A percentile compares a stretch with the other conserved stretches of the same genome.
These are phyloP conservation scores for Solea solea DNA, from an alignment of 2,113 vertebrate species.

Conservation along the genomic window DNA sequence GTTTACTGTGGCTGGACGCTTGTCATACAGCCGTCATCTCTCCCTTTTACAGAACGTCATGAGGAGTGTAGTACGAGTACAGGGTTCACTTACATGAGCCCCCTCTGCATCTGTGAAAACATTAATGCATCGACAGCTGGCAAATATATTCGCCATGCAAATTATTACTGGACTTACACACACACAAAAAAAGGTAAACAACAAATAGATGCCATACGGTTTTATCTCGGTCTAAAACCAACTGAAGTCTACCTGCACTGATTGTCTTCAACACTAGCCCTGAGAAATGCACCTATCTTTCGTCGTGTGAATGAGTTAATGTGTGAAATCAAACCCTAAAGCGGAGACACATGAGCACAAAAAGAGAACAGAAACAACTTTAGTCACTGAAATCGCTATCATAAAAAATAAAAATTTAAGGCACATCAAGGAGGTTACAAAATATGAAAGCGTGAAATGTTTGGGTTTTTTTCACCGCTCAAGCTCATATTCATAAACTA, in stretches of 20 bases:
- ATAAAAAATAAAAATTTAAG: conserved; percentile 56
- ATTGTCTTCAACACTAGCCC: conserved; percentile 63
- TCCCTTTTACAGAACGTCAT: conserved; percentile 30
- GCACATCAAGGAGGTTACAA: conserved; percentile 52
- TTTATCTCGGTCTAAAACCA: conserved; percentile 9
- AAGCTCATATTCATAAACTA: conserved; percentile 19
- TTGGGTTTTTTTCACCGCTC: conserved; percentile 2
- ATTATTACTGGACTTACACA: not conserved
- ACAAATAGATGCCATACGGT: not conserved
- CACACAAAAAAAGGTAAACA: conserved; percentile 3
- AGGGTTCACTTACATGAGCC: not conserved
- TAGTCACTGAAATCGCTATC: conserved; percentile 4
- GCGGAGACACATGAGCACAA: conserved; percentile 30
- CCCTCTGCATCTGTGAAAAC: not conserved
- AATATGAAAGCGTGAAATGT: conserved; percentile 55
- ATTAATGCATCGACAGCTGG: not conserved
- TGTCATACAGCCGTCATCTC: conserved; percentile 2
- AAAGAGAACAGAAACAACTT: conserved; percentile 17
- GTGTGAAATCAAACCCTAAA: conserved; percentile 1
- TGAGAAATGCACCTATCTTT: conserved; percentile 52
- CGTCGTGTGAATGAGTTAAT: not conserved
- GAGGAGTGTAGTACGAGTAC: not conserved
- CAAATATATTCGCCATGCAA: not conserved
- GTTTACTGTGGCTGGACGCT: conserved; percentile 16
- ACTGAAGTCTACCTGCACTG: conserved; percentile 28